Percentiles rank a stretch among this genome's conserved stretches.
phyloP scores from a whole-genome alignment of 2,113 vertebrate species.

The Indicator indicator region DNA sequence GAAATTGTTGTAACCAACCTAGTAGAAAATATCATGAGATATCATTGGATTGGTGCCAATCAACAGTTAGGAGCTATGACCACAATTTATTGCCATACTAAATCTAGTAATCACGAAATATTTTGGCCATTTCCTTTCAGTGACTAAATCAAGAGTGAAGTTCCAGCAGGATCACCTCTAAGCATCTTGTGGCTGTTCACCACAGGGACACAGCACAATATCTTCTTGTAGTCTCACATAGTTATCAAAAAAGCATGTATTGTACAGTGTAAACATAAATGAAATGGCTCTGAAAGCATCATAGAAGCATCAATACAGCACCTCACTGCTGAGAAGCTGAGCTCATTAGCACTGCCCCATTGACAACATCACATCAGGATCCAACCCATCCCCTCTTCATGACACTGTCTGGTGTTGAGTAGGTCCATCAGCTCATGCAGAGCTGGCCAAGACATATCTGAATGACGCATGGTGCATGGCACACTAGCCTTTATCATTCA shows the following conservation, averaged over 20 bases:
- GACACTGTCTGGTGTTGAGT: background rate
- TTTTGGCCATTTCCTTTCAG: background rate
- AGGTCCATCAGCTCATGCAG: background rate
- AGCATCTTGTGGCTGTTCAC: background rate
- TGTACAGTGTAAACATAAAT: background rate
- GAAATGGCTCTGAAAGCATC: background rate
- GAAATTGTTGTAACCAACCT: background rate
- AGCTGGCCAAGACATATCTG: background rate
- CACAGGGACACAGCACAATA: background rate
- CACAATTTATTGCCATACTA: background rate
- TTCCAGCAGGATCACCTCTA: background rate
- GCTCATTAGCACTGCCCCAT: background rate
- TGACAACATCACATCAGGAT: background rate
- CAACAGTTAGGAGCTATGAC: background rate
- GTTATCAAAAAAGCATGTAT: background rate
- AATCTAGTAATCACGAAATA: background rate
- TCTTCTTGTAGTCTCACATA: background rate
- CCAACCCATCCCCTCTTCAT: background rate
- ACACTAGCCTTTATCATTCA: accelerated
- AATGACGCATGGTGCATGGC: accelerated
- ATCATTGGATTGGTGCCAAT: background rate
- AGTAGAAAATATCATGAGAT: background rate
- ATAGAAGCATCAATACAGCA: background rate
- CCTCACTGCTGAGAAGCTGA: background rate
- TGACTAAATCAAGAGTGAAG: background rate